phyloP scores from a whole-genome alignment of 2,797 vertebrate species.

The Morus bassanus region DNA sequence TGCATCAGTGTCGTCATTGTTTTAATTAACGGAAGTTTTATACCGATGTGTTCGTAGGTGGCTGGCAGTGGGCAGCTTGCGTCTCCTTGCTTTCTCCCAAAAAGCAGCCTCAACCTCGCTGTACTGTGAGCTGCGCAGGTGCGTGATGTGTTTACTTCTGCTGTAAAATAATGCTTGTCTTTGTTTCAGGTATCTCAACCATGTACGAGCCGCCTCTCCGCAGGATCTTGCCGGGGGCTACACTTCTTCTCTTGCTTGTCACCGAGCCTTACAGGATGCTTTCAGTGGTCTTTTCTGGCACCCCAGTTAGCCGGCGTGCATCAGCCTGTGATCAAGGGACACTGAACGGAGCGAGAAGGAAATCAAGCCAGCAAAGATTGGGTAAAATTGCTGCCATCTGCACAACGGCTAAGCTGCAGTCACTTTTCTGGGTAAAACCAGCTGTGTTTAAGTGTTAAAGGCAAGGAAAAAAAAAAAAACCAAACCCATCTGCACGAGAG shows the following conservation, averaged over 20 bases:
- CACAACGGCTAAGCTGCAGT: not conserved
- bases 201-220: constrained; percentile 87
- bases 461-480: not conserved
- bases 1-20: fast-evolving
- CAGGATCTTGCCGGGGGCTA: constrained; percentile 97
- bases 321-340: not conserved
- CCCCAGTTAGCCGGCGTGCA: constrained; percentile 60
- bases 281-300: constrained; percentile 92
- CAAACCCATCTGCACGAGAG: not conserved
- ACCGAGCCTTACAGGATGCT: constrained; percentile 94
- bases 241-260: constrained; percentile 89
- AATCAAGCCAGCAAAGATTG: constrained; percentile 2
- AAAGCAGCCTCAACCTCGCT: fast-evolving
- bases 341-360: not conserved
- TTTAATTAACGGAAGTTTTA: fast-evolving
- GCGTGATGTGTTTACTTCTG: not conserved
- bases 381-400: constrained; percentile 54
- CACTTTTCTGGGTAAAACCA: constrained; percentile 7
- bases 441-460: constrained; percentile 2
- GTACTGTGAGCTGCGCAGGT: fast-evolving
- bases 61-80: not conserved
- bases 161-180: not conserved
- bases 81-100: not conserved
- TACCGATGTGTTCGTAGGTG: fast-evolving
- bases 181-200: constrained; percentile 89